phyloP scores from a whole-genome alignment of 2,888 invertebrate species.

The Auanema sp. region DNA sequence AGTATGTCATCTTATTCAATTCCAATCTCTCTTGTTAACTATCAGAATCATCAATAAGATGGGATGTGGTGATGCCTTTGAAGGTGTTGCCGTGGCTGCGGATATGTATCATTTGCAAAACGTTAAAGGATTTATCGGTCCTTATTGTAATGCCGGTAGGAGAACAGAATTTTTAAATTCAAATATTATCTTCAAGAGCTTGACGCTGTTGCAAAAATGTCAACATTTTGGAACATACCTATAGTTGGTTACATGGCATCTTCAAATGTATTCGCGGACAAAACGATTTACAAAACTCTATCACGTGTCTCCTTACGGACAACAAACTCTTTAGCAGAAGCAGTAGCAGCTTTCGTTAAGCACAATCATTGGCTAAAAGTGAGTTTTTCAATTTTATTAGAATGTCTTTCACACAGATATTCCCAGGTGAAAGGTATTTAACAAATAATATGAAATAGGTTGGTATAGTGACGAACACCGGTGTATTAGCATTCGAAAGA shows the following conservation, averaged over 20 bases:
- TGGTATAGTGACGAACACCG: slow-evolving; percentile 60
- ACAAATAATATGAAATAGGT: slow-evolving; percentile 21
- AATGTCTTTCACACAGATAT: too few relatives aligned
- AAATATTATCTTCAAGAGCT: slow-evolving; percentile 7
- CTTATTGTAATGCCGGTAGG: slow-evolving; percentile 59
- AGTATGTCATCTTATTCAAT: slow-evolving; percentile 35
- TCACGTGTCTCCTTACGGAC: slow-evolving; percentile 60
- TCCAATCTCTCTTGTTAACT: neutral
- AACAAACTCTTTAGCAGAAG: slow-evolving; percentile 60
- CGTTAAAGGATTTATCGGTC: slow-evolving; percentile 61
- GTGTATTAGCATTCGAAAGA: slow-evolving; percentile 56
- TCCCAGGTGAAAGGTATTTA: neutral
- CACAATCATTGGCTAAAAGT: slow-evolving; percentile 59
- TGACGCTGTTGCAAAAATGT: slow-evolving; percentile 61
- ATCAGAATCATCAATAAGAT: slow-evolving; percentile 54
- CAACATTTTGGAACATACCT: slow-evolving; percentile 62
- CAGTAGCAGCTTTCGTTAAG: slow-evolving; percentile 53
- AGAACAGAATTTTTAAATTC: neutral
- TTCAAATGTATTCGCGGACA: slow-evolving; percentile 59
- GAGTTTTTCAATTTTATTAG: neutral
- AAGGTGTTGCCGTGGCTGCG: slow-evolving; percentile 62
- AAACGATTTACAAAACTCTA: slow-evolving; percentile 59
- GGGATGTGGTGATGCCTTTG: slow-evolving; percentile 61
- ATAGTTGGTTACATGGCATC: slow-evolving; percentile 63
- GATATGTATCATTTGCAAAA: slow-evolving; percentile 63